phyloP scores from a whole-genome alignment of 2,113 vertebrate species.

The Mesitornis unicolor region DNA sequence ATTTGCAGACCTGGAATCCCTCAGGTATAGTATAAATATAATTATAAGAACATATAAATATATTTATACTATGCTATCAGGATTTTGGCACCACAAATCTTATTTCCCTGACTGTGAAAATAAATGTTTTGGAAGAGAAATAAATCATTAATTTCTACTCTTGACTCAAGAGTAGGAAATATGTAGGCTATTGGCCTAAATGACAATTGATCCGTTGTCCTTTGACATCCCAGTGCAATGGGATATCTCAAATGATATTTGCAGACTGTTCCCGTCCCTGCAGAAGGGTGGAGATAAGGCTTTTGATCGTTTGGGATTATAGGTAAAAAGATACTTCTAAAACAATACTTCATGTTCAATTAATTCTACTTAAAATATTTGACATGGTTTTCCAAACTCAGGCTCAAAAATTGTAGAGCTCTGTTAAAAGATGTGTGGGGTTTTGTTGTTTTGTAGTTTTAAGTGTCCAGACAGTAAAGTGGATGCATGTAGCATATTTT shows the following conservation, averaged over 20 bases:
- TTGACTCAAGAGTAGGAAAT: constrained; percentile 24
- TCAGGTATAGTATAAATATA: constrained; percentile 57
- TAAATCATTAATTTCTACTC: constrained; percentile 57
- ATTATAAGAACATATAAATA: constrained; percentile 44
- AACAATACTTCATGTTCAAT: background rate
- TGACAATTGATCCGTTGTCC: background rate
- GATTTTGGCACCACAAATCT: constrained; percentile 38
- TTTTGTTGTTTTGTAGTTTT: background rate
- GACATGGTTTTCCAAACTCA: background rate
- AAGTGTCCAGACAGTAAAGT: background rate
- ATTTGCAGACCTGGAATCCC: constrained; percentile 30
- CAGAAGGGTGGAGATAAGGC: background rate
- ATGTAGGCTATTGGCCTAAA: background rate
- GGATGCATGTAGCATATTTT: background rate
- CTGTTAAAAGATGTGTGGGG: background rate
- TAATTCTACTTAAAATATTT: background rate
- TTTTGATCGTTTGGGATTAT: background rate
- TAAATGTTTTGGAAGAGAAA: constrained; percentile 48
- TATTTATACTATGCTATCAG: constrained; percentile 17
- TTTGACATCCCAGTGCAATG: constrained; percentile 5
- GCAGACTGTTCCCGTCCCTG: background rate
- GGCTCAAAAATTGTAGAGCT: background rate
- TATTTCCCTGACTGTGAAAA: constrained; percentile 57
- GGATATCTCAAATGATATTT: constrained; percentile 13
- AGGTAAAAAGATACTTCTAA: constrained; percentile 12